Evolutionary conservation across 2,797 vertebrate genomes (phyloP), one percentile per base, ranked within the genome.

Genomic region (Dendrocincla tyrannina): DNA sequence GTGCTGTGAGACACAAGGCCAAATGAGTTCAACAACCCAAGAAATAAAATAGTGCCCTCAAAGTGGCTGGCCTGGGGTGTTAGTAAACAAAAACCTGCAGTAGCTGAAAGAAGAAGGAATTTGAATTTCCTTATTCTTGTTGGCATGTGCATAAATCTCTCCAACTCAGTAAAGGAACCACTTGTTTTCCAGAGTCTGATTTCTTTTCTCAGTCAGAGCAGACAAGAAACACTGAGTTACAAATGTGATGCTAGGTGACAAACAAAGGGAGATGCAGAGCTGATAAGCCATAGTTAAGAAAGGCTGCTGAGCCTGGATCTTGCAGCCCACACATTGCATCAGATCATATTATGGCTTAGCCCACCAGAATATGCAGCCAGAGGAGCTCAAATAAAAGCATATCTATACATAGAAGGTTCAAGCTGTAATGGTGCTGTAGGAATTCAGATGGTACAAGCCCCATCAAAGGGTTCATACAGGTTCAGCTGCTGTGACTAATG

Each of bases 1-100:
- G 91, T 85, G 85, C 23, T 82, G 52, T 17, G 4, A 87, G 88
- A 67, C 77, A 77, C 47, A 85, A 88, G 89, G 85, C 91, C 91
- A 95, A 95, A 94, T 77, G 67, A 84, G 68, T 90, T 95, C 88
- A 93, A 69, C 63, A 93, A 47, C 37, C 67, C 85, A 82, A 74
- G 70, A 90, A 91, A 87, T 8, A 88, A 77, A 95, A 37, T 20
- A 82, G 46, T 49, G 32, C 33, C 58, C 69, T 88, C 66, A 44
- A 62, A 78, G 55, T 42, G 20, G 33, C 80, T 88, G 35, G 47
- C 8, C 0, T 47, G 35, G 33, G 27, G 47, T 62, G 46, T 62
- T 72, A 72, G 42, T 92, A 88, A 82, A 88, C 44, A 82, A 63
- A 82, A 79, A 50, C 24, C 35, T 76, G 42, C 66, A 89, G 78